A percentile compares a stretch with the other conserved stretches of the same genome.
Evolutionary conservation across 2,888 invertebrate genomes (phyloP).

Genomic region (Morpho achilles): DNA sequence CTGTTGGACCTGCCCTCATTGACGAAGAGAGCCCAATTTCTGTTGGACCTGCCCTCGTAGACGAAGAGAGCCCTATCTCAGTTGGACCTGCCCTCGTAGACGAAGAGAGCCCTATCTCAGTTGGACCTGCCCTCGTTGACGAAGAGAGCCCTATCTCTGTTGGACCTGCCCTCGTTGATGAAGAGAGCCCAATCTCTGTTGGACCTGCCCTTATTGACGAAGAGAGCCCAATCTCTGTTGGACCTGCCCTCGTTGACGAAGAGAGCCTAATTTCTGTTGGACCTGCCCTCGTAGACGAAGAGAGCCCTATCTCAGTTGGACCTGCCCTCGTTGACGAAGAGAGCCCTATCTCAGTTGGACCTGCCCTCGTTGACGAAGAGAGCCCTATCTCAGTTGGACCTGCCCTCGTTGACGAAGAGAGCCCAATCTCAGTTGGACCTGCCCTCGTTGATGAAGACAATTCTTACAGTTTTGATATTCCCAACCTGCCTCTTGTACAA

Average conservation of each 20-base stretch:
- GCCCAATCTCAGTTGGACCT: constrained; percentile 12
- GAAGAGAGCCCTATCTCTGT: constrained; percentile 26
- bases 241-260: constrained; percentile 22
- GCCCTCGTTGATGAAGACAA: constrained; percentile 26
- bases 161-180: constrained; percentile 21
- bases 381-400: constrained; percentile 26
- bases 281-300: constrained; percentile 18
- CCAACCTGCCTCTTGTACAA: not conserved
- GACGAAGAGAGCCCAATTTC: constrained; percentile 25
- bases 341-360: constrained; percentile 9
- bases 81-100: constrained; percentile 29
- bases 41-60: constrained; percentile 23
- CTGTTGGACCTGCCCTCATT: constrained; percentile 17
- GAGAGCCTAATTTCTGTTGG: constrained; percentile 24
- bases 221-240: constrained; percentile 3
- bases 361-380: constrained; percentile 20
- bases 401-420: constrained; percentile 18
- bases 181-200: constrained; percentile 11
- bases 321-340: constrained; percentile 26
- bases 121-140: constrained; percentile 19
- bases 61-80: constrained; percentile 10
- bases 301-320: constrained; percentile 20
- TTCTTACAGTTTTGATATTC: not conserved
- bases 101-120: constrained; percentile 3
- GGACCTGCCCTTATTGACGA: constrained; percentile 29